A percentile compares a stretch with the other conserved stretches of the same genome.
These are phyloP conservation scores for Pyralis farinalis DNA, from an alignment of 2,888 invertebrate genomes.

Conservation along the genomic window DNA sequence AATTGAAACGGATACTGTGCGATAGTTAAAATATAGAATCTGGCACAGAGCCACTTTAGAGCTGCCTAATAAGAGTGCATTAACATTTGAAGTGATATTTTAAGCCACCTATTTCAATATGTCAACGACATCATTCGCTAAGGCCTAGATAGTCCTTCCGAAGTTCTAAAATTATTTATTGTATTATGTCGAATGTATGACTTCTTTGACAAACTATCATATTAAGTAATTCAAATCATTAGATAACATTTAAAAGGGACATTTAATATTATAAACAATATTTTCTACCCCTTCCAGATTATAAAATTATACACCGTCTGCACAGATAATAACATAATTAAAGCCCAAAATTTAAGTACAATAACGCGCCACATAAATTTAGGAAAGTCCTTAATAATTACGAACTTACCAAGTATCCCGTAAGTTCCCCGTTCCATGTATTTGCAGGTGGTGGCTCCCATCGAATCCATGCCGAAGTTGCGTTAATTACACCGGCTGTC, in stretches of 20 bases:
- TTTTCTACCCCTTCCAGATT: background rate
- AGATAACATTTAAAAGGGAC: too few relatives aligned
- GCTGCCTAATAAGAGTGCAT: conserved; percentile 9
- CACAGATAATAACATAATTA: conserved; percentile 11
- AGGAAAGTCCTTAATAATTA: conserved; percentile 28
- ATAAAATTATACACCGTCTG: conserved; percentile 5
- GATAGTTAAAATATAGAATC: conserved; percentile 1
- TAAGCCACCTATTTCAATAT: conserved; percentile 9
- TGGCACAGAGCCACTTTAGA: conserved; percentile 10
- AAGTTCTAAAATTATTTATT: too few relatives aligned
- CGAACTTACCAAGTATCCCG: conserved; percentile 91
- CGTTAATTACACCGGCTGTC: conserved; percentile 89
- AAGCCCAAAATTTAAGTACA: conserved; percentile 15
- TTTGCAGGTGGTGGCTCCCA: conserved; percentile 91
- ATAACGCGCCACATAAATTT: background rate
- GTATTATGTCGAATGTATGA: too few relatives aligned
- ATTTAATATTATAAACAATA: background rate
- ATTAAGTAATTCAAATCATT: too few relatives aligned
- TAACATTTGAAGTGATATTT: conserved; percentile 11
- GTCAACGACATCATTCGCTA: conserved; percentile 6
- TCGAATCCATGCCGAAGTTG: conserved; percentile 89
- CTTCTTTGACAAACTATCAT: too few relatives aligned
- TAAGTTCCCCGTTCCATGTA: conserved; percentile 89
- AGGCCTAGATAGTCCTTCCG: conserved; percentile 5
- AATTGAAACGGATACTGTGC: background rate